Evolutionary conservation across 1,140 invertebrate species (phyloP).

Genomic region (Trichogramma pretiosum): DNA sequence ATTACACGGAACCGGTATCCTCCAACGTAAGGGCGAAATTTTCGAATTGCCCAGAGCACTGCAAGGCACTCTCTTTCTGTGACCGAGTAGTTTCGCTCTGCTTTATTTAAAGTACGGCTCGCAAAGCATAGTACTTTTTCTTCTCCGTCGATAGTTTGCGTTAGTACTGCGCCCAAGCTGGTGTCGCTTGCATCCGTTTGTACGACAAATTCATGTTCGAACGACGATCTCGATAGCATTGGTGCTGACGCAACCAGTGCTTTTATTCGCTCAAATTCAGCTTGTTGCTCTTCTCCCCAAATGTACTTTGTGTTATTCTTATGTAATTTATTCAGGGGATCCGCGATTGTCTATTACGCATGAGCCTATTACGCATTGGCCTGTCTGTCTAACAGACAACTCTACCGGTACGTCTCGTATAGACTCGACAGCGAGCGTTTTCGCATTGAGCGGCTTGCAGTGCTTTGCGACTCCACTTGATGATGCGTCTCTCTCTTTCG

Average conservation of each 20-base stretch:
- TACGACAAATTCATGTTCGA: no score
- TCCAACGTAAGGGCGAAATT: constrained; percentile 40
- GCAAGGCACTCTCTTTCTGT: neutral
- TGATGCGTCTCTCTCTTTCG: no score
- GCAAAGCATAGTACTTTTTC: constrained; percentile 31
- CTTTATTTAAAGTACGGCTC: constrained; percentile 22
- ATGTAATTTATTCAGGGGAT: constrained; percentile 25
- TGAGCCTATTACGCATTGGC: no score
- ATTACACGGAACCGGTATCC: constrained; percentile 36
- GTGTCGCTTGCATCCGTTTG: no score
- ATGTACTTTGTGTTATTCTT: constrained; percentile 19
- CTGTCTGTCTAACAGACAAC: no score
- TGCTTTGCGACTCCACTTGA: no score
- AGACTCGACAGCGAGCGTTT: no score
- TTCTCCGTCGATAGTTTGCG: constrained; percentile 29
- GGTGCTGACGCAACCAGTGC: constrained; percentile 10
- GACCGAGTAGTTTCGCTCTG: neutral
- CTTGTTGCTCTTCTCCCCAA: constrained; percentile 23
- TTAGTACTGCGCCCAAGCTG: constrained; percentile 29
- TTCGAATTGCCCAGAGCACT: constrained; percentile 26
- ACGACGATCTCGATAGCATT: constrained; percentile 17
- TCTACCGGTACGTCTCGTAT: no score
- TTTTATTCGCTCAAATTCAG: constrained; percentile 20
- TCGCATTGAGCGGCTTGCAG: no score
- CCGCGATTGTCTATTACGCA: constrained; percentile 24